phyloP scores from a whole-genome alignment of 1,140 invertebrate genomes.

The Nymphalis io region DNA sequence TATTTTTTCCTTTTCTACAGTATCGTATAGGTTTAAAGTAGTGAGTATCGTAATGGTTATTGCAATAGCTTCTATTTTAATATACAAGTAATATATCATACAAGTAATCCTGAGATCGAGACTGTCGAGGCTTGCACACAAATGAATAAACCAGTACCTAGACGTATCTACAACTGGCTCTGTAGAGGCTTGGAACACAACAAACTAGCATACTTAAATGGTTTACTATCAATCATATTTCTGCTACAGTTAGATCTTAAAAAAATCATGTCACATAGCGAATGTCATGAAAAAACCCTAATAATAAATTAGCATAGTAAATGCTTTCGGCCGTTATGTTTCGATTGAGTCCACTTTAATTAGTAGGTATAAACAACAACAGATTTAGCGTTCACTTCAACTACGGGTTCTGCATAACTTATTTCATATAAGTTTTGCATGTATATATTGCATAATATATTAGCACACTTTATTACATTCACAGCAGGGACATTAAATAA shows the following conservation, averaged over 20 bases:
- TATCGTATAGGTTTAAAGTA: constrained; percentile 4
- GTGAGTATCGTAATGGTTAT: not conserved
- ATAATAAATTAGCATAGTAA: constrained; percentile 79
- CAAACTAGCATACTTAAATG: constrained; percentile 17
- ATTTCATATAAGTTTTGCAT: constrained; percentile 3
- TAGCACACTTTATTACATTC: not conserved
- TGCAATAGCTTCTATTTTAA: constrained; percentile 15
- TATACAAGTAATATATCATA: constrained; percentile 23
- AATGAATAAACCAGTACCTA: constrained; percentile 10
- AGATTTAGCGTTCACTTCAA: not conserved
- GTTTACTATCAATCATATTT: constrained; percentile 73
- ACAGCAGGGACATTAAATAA: no score
- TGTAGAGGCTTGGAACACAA: constrained; percentile 11
- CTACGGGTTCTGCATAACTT: constrained; percentile 32
- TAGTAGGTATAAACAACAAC: constrained; percentile 56
- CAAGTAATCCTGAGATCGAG: constrained; percentile 14
- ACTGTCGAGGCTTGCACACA: constrained; percentile 17
- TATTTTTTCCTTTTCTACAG: constrained; percentile 10
- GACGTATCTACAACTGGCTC: constrained; percentile 1
- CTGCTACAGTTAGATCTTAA: constrained; percentile 75
- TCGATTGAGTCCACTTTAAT: constrained; percentile 70
- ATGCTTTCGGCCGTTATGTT: constrained; percentile 71
- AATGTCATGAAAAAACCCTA: constrained; percentile 75
- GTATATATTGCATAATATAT: no score
- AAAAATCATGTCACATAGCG: constrained; percentile 77